These are phyloP conservation scores for Drosophila arawakana DNA, from an alignment of 1,140 invertebrate genomes.

Conservation along the genomic window DNA sequence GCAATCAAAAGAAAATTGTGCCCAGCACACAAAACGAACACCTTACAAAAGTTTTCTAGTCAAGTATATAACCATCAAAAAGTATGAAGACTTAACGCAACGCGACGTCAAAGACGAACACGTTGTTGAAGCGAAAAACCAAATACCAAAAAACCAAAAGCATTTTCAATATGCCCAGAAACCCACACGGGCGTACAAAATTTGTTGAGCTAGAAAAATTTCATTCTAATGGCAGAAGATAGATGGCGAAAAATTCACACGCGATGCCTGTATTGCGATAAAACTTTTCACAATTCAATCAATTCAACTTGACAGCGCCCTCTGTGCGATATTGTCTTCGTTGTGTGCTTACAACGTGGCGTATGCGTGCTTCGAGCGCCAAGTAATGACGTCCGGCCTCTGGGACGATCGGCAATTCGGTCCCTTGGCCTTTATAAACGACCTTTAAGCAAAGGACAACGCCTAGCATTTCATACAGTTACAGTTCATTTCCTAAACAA, in stretches of 20 bases:
- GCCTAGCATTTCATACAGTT: neutral
- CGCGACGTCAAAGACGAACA: neutral
- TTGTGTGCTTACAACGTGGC: slow-evolving; percentile 24
- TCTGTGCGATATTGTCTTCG: neutral
- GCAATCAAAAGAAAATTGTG: slow-evolving; percentile 55
- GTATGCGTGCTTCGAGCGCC: slow-evolving; percentile 49
- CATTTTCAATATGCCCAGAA: slow-evolving; percentile 42
- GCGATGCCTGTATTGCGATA: slow-evolving; percentile 65
- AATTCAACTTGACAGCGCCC: slow-evolving; percentile 48
- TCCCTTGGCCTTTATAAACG: neutral
- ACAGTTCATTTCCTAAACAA: neutral
- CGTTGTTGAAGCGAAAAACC: neutral
- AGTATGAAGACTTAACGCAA: neutral
- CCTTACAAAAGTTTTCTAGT: slow-evolving; percentile 47
- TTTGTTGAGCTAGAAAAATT: slow-evolving; percentile 46
- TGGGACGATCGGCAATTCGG: neutral
- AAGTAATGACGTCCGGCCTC: slow-evolving; percentile 18
- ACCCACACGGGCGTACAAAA: slow-evolving; percentile 26
- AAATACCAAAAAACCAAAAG: slow-evolving; percentile 24
- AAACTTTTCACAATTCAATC: slow-evolving; percentile 78
- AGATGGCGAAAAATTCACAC: slow-evolving; percentile 32
- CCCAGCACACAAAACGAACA: neutral
- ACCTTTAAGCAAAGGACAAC: neutral
- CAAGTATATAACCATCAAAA: slow-evolving; percentile 30
- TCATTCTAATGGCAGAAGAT: slow-evolving; percentile 60